Percentiles rank a stretch among this genome's conserved stretches.
Evolutionary conservation across 2,113 vertebrate genomes (phyloP).

Genomic region (Anguilla rostrata): DNA sequence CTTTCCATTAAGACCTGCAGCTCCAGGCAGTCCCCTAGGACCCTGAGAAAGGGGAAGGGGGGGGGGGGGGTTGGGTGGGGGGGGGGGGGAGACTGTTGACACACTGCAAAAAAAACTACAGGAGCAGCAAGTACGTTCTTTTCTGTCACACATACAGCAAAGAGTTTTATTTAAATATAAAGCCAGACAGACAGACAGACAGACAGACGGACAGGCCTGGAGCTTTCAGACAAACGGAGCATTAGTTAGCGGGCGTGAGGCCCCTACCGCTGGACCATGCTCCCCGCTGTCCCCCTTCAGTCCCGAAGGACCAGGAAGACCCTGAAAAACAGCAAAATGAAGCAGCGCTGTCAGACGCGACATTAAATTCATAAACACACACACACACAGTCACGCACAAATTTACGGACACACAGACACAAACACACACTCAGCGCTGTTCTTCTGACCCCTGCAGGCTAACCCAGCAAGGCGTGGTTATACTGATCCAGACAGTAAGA

Average conservation of each 20-base stretch:
- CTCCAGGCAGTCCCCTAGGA: conserved; percentile 74
- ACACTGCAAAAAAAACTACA: background rate
- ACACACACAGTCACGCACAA: background rate
- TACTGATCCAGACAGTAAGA: background rate
- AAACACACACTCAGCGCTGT: background rate
- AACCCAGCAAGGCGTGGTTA: background rate
- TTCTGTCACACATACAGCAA: conserved; percentile 19
- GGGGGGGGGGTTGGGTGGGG: too few species aligned
- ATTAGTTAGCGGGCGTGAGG: background rate
- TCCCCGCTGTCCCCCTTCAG: conserved; percentile 66
- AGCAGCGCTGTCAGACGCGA: background rate
- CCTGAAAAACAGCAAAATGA: conserved; percentile 53
- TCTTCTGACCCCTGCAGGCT: background rate
- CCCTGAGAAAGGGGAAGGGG: conserved; percentile 66
- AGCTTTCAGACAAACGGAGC: background rate
- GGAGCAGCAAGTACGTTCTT: background rate
- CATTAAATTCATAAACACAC: background rate
- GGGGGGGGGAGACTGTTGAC: background rate
- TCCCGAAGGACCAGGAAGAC: conserved; percentile 58
- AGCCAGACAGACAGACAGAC: background rate
- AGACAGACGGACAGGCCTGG: background rate
- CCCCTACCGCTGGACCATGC: conserved; percentile 55
- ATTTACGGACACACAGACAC: background rate
- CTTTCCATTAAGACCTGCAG: conserved; percentile 70
- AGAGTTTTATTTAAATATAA: background rate